A percentile compares a stretch with the other conserved stretches of the same genome.
Evolutionary conservation across 2,797 vertebrate genomes (phyloP).

Genomic region (Scleropages formosus): DNA sequence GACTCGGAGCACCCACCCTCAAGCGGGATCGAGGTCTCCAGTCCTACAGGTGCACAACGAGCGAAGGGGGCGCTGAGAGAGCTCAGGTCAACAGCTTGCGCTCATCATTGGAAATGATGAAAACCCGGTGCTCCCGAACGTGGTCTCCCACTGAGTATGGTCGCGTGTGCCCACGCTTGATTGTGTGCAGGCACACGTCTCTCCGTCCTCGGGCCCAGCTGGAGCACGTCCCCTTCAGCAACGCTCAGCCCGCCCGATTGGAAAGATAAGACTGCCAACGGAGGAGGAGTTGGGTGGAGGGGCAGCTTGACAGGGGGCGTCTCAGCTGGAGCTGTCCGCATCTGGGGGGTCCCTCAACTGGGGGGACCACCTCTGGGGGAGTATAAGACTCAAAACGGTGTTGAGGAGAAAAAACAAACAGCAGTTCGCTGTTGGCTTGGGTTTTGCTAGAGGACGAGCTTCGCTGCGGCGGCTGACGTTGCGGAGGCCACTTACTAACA

Average conservation of each 20-base stretch:
- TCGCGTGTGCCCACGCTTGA: no score
- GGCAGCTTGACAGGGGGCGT: slow-evolving; percentile 32
- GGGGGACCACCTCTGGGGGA: not conserved
- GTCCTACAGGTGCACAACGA: slow-evolving; percentile 40
- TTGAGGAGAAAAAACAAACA: not conserved
- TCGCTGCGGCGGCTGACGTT: slow-evolving; percentile 34
- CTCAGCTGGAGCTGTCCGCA: slow-evolving; percentile 31
- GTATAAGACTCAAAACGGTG: not conserved
- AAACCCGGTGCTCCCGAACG: slow-evolving; percentile 23
- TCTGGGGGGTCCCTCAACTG: not conserved
- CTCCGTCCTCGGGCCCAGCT: not conserved
- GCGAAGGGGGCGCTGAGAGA: slow-evolving; percentile 39
- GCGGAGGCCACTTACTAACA: slow-evolving; percentile 37
- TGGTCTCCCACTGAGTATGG: slow-evolving; percentile 46
- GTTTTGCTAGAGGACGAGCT: slow-evolving; percentile 15
- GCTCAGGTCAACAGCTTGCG: not conserved
- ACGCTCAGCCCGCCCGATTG: not conserved
- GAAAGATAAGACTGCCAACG: no score
- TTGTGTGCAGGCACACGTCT: not conserved
- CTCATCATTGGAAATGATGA: not conserved
- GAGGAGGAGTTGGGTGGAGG: no score
- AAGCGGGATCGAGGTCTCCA: slow-evolving; percentile 44
- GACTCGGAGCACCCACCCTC: slow-evolving; percentile 38
- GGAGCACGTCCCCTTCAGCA: not conserved
- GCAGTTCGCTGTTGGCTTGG: slow-evolving; percentile 8